Evolutionary conservation across 2,888 invertebrate species (phyloP).

Genomic region (Boloria euphrosyne): DNA sequence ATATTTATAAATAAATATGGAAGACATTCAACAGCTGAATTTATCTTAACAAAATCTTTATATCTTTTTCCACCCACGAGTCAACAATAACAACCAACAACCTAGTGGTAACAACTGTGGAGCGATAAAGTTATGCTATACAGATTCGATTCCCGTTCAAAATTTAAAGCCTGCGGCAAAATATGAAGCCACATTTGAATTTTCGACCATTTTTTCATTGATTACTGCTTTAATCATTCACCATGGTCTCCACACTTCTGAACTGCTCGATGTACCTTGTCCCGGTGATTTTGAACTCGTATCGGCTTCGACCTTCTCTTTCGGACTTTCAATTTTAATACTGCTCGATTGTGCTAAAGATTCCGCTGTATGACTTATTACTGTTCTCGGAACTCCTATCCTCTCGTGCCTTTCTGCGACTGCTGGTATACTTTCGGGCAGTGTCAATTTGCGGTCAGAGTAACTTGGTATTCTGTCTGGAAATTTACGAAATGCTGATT

Average conservation of each 20-base stretch:
- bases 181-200: background rate
- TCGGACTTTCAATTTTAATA: constrained; percentile 33
- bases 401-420: constrained; percentile 48
- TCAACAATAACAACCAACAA: no score
- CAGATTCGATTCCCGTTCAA: no score
- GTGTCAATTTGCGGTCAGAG: constrained; percentile 53
- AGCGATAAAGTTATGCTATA: no score
- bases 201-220: background rate
- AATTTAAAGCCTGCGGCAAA: background rate
- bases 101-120: no score
- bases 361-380: constrained; percentile 74
- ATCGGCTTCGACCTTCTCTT: constrained; percentile 54
- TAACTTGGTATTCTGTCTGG: constrained; percentile 50
- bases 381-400: constrained; percentile 51
- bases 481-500: constrained; percentile 59
- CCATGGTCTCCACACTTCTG: constrained; percentile 78
- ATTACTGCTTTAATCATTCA: constrained; percentile 2
- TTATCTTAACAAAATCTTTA: no score
- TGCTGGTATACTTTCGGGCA: constrained; percentile 67
- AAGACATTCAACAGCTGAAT: constrained; percentile 20
- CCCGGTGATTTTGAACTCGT: constrained; percentile 62
- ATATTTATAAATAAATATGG: constrained; percentile 34
- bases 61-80: no score
- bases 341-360: constrained; percentile 62
- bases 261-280: constrained; percentile 60